phyloP scores from a whole-genome alignment of 2,797 vertebrate genomes.

The Chelon auratus region DNA sequence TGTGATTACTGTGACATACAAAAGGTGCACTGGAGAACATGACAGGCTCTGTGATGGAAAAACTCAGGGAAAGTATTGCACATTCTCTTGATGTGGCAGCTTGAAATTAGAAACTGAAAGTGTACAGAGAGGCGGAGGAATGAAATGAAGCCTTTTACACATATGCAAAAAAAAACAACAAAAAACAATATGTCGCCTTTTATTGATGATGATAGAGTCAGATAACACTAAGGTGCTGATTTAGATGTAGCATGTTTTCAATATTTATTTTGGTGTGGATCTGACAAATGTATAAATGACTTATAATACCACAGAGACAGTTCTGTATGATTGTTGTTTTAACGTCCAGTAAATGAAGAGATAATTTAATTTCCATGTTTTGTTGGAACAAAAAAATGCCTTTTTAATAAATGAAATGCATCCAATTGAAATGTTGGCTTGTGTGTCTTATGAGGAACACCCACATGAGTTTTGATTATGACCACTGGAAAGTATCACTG shows the following conservation, averaged over 20 bases:
- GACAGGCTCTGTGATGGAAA: not conserved
- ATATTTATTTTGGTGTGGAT: conserved; percentile 71
- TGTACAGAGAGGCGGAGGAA: not conserved
- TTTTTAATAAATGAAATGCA: conserved; percentile 5
- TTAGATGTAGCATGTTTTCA: conserved; percentile 43
- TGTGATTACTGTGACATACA: conserved; percentile 8
- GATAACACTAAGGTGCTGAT: conserved; percentile 69
- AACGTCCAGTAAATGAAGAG: conserved; percentile 40
- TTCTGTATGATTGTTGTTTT: conserved; percentile 12
- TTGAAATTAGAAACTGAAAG: conserved; percentile 9
- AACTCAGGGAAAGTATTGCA: conserved; percentile 5
- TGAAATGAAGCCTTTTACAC: conserved; percentile 5
- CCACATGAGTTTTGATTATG: conserved; percentile 44
- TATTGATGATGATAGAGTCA: conserved; percentile 21
- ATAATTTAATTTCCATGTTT: conserved; percentile 22
- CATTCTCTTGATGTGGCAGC: conserved; percentile 18
- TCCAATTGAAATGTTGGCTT: conserved; percentile 4
- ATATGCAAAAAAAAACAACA: conserved; percentile 7
- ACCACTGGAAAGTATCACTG: conserved; percentile 60
- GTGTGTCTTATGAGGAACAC: conserved; percentile 28
- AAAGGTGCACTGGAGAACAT: conserved; percentile 13
- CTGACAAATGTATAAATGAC: conserved; percentile 51
- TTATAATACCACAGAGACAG: not conserved
- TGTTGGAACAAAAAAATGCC: conserved; percentile 4
- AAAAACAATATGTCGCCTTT: conserved; percentile 20